Percentiles rank a stretch among this genome's conserved stretches.
These are phyloP conservation scores for Muscicapa comitata DNA, from an alignment of 2,797 vertebrate species.

Conservation along the genomic window DNA sequence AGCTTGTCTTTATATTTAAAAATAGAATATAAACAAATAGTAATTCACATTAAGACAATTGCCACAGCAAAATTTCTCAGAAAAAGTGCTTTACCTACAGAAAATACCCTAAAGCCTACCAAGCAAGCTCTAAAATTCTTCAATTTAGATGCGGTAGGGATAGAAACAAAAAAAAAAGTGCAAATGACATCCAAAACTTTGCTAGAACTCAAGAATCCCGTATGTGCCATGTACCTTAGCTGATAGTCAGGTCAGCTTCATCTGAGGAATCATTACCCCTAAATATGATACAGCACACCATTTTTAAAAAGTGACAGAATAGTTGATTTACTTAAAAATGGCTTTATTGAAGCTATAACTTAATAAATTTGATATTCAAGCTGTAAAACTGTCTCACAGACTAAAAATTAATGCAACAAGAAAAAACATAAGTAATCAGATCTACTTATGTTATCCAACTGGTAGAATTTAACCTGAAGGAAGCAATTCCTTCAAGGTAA, in stretches of 20 bases:
- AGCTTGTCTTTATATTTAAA: constrained; percentile 38
- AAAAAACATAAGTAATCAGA: background rate
- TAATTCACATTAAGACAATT: constrained; percentile 21
- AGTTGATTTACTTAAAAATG: background rate
- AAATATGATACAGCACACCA: background rate
- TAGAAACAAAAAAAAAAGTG: background rate
- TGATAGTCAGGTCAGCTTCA: background rate
- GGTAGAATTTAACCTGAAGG: background rate
- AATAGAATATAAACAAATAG: constrained; percentile 47
- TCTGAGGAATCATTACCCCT: background rate
- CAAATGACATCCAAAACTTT: background rate
- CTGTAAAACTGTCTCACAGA: background rate
- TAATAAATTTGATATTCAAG: background rate
- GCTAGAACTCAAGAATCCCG: background rate
- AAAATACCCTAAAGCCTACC: background rate
- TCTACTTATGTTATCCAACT: background rate
- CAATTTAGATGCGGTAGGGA: background rate
- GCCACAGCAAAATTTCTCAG: constrained; percentile 19
- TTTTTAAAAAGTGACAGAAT: background rate
- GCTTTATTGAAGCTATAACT: constrained; percentile 36
- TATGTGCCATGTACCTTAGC: background rate
- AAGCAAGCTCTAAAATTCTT: background rate
- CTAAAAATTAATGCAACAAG: background rate
- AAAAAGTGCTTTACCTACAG: constrained; percentile 25
- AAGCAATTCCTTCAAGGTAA: background rate